These are phyloP conservation scores for Aelia acuminata DNA, from an alignment of 2,888 invertebrate species.

Conservation along the genomic window DNA sequence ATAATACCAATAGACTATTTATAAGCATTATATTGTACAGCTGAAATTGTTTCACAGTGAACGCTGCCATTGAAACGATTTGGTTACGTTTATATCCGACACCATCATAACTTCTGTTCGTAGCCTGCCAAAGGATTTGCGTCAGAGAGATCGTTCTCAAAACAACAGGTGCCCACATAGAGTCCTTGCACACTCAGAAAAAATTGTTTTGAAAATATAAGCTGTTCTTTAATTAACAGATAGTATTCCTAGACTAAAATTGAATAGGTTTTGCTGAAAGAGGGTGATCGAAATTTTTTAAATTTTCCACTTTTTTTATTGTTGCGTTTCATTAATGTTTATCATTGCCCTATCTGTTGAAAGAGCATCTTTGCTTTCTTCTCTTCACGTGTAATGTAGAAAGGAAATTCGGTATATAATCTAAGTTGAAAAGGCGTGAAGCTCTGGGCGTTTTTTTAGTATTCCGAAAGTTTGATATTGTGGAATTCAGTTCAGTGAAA, in stretches of 20 bases:
- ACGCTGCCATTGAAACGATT: neutral
- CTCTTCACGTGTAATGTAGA: too few species aligned
- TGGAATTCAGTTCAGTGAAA: too few species aligned
- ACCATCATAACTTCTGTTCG: neutral
- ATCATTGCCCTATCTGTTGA: too few species aligned
- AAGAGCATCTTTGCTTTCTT: too few species aligned
- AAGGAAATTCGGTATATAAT: too few species aligned
- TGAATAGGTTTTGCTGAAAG: neutral
- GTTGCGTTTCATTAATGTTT: too few species aligned
- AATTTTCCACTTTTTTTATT: too few species aligned
- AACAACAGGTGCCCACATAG: neutral
- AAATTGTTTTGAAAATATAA: neutral
- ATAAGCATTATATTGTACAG: neutral
- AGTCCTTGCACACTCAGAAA: conserved; percentile 7
- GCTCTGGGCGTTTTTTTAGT: too few species aligned
- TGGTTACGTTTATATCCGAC: neutral
- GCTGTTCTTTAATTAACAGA: neutral
- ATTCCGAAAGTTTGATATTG: too few species aligned
- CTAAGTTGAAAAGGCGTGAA: too few species aligned
- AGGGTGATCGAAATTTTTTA: too few species aligned
- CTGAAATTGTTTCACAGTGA: neutral
- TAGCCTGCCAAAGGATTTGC: conserved; percentile 2
- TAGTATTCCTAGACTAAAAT: neutral
- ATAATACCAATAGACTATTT: too few species aligned
- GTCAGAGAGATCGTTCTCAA: neutral